Percentiles rank a stretch among this genome's conserved stretches.
phyloP scores from a whole-genome alignment of 2,113 vertebrate species.

The Nycticryphes semicollaris region DNA sequence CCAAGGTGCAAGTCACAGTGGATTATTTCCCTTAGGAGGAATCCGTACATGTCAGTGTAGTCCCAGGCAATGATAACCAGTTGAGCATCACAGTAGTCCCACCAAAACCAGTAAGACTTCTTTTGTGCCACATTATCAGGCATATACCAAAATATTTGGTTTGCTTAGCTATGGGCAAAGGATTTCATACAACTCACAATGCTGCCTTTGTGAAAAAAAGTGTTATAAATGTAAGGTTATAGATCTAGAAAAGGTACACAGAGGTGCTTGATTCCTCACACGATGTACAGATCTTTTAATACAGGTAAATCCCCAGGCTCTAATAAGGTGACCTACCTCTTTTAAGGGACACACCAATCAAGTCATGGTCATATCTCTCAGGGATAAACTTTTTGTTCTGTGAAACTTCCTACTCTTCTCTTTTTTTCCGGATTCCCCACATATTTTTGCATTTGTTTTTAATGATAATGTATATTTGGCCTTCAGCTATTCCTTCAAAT shows the following conservation, averaged over 20 bases:
- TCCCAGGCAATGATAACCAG: background rate
- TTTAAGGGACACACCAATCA: background rate
- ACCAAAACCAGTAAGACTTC: background rate
- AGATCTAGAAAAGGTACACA: background rate
- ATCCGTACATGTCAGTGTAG: background rate
- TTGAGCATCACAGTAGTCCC: background rate
- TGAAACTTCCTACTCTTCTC: background rate
- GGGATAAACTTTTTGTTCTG: background rate
- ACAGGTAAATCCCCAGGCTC: background rate
- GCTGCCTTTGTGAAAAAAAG: background rate
- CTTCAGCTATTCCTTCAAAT: background rate
- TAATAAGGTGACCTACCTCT: background rate
- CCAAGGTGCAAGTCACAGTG: background rate
- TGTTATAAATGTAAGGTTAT: background rate
- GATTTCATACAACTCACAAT: background rate
- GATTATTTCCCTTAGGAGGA: background rate
- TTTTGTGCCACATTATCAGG: background rate
- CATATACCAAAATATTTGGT: background rate
- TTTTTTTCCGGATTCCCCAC: background rate
- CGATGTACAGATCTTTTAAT: background rate
- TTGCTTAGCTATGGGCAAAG: background rate
- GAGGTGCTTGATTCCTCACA: background rate
- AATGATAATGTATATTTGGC: background rate
- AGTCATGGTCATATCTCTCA: background rate
- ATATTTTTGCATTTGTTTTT: background rate